phyloP scores from a whole-genome alignment of 2,797 vertebrate species.

The Pipistrellus pygmaeus region DNA sequence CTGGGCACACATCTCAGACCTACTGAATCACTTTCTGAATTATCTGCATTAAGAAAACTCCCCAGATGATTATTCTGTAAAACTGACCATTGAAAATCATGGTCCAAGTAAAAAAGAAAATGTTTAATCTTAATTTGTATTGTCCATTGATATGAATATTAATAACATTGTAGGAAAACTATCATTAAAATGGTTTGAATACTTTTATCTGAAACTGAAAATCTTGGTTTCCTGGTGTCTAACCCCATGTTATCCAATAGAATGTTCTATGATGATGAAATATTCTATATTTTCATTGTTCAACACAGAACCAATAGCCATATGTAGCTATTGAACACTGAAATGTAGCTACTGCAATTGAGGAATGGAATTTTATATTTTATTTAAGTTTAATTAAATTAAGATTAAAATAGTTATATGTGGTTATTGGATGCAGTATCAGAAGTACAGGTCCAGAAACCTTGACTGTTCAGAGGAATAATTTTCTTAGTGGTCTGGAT shows the following conservation, averaged over 20 bases:
- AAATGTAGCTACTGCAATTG: conserved; percentile 34
- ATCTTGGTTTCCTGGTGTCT: not conserved
- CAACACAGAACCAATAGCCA: not conserved
- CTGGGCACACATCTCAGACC: not conserved
- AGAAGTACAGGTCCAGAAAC: not conserved
- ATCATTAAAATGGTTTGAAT: conserved; percentile 35
- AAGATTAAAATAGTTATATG: conserved; percentile 30
- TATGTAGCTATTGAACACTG: not conserved
- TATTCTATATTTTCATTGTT: not conserved
- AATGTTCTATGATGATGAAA: conserved; percentile 32
- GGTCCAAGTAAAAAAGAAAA: conserved; percentile 41
- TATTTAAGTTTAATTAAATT: conserved; percentile 59
- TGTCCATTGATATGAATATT: conserved; percentile 46
- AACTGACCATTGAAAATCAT: conserved; percentile 62
- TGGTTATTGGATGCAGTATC: not conserved
- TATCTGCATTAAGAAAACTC: conserved; percentile 47
- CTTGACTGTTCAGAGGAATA: not conserved
- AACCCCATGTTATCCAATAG: conserved; percentile 7
- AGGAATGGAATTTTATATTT: conserved; percentile 20
- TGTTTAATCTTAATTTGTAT: conserved; percentile 36
- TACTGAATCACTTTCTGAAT: conserved; percentile 43
- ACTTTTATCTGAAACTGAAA: conserved; percentile 42
- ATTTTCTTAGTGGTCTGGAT: not conserved
- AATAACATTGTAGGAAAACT: conserved; percentile 35
- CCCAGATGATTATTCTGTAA: conserved; percentile 26